Base-by-base conservation (phyloP, 2,113 vertebrate species). In the Podarcis cretensis region DNA sequence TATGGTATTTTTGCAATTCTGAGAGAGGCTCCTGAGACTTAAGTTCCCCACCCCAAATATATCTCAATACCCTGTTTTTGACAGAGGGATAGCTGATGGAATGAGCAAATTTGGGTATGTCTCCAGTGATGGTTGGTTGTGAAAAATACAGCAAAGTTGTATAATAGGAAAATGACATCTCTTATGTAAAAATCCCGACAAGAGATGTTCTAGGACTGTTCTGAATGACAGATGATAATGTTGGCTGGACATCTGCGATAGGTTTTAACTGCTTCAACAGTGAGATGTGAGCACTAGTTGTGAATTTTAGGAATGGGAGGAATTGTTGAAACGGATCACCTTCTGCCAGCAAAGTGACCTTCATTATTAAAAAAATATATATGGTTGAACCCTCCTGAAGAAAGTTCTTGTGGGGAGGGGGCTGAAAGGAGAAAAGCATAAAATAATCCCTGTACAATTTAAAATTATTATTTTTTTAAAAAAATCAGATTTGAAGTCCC, bases 161-260 rank as follows among this genome's bases (percentile, higher is more conserved):
- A 89, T 90, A 87, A 79, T 37, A 89, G 88, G 48, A 77, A 69
- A 92, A 76, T 76, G 18, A 69, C 4, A 16, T 59, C 86, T 78
- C 57, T 37, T 32, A 54, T 80, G 40, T 69, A 18, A 83, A 68
- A 12, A 68, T 27, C 48, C 84, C 89, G 73, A 85, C 90, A 77
- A 73, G 76, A 37, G 87, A 90, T 88, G 86, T 79, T 93, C 66
- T 76, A 87, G 89, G 93, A 77, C 88, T 90, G 89, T 91, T 92
- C 90, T 30, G 59, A 90, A 90, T 30, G 88, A 81, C 93, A 92
- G 88, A 92, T 85, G 3, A 27, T 92, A 94, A 90, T 90, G 94
- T 96, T 95, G 84, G 84, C 92, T 96, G 91, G 87, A 88, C 96
- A 95, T 88, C 94, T 87, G 93, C 57, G 84, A 92, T 90, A 94